These are phyloP conservation scores for Dorcus hopei DNA, from an alignment of 2,888 invertebrate genomes.

Conservation along the genomic window DNA sequence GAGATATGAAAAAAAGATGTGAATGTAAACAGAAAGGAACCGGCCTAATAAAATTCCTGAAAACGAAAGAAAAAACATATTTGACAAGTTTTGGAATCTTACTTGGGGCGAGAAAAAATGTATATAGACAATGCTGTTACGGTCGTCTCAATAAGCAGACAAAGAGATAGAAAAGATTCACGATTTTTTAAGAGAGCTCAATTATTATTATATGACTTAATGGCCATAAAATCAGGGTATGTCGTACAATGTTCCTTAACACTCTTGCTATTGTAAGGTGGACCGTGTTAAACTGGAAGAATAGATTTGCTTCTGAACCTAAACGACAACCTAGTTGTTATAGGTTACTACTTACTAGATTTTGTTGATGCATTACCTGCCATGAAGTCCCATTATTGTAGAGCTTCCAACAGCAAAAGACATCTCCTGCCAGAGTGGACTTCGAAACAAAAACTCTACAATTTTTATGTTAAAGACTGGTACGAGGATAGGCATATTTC, in stretches of 20 bases:
- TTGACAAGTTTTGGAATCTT: too few relatives aligned
- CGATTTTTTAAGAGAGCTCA: neutral
- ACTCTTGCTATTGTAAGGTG: too few relatives aligned
- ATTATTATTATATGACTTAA: slow-evolving; percentile 1
- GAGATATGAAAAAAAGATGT: too few relatives aligned
- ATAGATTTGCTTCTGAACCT: neutral
- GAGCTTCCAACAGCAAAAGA: slow-evolving; percentile 15
- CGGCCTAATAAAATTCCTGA: neutral
- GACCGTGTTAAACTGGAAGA: slow-evolving; percentile 10
- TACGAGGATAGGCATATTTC: too few relatives aligned
- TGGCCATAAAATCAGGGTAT: too few relatives aligned
- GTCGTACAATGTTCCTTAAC: too few relatives aligned
- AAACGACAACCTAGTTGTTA: too few relatives aligned
- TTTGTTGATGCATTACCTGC: slow-evolving; percentile 11
- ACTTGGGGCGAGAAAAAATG: neutral
- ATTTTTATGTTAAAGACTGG: too few relatives aligned
- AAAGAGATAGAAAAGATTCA: too few relatives aligned
- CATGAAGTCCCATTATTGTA: slow-evolving; percentile 23
- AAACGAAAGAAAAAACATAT: neutral
- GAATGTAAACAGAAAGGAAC: too few relatives aligned
- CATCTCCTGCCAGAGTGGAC: slow-evolving; percentile 22
- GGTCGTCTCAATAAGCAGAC: neutral
- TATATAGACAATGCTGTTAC: neutral
- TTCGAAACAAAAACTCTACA: slow-evolving; percentile 18
- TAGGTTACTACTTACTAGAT: slow-evolving; percentile 3